Evolutionary conservation across 2,797 vertebrate genomes (phyloP), one percentile per base, ranked within the genome.

Genomic region (Tolypeutes matacus): DNA sequence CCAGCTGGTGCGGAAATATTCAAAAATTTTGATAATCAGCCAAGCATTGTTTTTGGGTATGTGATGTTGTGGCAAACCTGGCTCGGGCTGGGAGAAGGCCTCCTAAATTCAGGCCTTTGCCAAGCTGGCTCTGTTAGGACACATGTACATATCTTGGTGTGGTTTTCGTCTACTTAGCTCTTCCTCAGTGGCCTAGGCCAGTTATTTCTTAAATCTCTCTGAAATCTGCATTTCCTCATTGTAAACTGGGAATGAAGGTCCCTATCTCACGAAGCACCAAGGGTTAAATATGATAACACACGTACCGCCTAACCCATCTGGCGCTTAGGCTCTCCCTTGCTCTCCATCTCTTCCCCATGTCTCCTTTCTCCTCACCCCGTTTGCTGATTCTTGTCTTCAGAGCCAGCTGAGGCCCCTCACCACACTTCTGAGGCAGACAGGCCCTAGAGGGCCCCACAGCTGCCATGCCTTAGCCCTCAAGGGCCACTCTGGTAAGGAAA

Each of bases 301-400:
- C 36, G 8, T 64, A 64, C 76, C 23, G 27, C 9, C 36, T 77
- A 34, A 34, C 34, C 25, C 27, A 8, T 27, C 49, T 29, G 69
- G 31, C 0, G 0, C 9, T 3, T 58, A 7, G 23, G 58, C 0
- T 2, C 25, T 46, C 23, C 27, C 23, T 25, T 0, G 25, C 27
- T 86, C 21, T 25, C 13, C 20, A 27, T 46, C 25, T 62, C 27
- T 51, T 49, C 31, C 23, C 17, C 46, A 46, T 17, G 14, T 53
- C 13, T 14, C 51, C 27, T 36, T 46, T 23, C 53, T 80, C 36
- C 31, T n/a, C 46, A 31, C 46, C 42, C n/a, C 64, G 49, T 34
- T 14, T 10, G 13, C 60, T 78, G 31, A 77, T 70, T 65, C 42
- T 76, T 4, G 1, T 76, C 62, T 82, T 70, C 31, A 70, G 31